Conservation (phyloP, 2,797 vertebrate genomes). For the Toxotes lorentzi region DNA sequence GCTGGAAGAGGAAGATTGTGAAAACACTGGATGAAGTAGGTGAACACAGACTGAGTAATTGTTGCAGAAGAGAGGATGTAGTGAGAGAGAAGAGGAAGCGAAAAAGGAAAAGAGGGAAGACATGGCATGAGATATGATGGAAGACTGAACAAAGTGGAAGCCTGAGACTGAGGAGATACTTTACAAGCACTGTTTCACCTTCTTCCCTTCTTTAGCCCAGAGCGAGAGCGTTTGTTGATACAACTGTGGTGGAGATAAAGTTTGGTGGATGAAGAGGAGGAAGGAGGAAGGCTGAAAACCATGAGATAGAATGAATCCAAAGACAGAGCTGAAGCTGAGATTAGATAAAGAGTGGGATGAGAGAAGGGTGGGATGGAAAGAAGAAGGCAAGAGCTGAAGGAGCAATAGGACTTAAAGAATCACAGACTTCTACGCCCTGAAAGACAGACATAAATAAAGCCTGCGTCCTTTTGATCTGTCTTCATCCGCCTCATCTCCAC, state of each 20-base stretch:
- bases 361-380: neutral
- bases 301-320: conserved; percentile 25
- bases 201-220: conserved; percentile 9
- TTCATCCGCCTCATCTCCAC: neutral
- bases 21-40: neutral
- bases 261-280: conserved; percentile 28
- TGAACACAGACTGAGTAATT: neutral
- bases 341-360: conserved; percentile 49
- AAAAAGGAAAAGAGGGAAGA: conserved; percentile 20
- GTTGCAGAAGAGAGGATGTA: conserved; percentile 1
- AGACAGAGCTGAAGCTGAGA: conserved; percentile 23
- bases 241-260: conserved; percentile 50
- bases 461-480: neutral
- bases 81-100: conserved; percentile 2
- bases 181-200: conserved; percentile 42
- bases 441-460: neutral
- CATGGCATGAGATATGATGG: conserved; percentile 15
- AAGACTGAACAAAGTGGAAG: conserved; percentile 31
- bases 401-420: neutral
- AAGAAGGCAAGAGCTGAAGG: neutral
- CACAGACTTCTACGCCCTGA: neutral
- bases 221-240: conserved; percentile 51
- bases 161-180: conserved; percentile 38
- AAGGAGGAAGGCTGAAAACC: conserved; percentile 36
- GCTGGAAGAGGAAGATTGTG: neutral